phyloP scores from a whole-genome alignment of 1,140 invertebrate genomes.

The Steinernema feltiae region DNA sequence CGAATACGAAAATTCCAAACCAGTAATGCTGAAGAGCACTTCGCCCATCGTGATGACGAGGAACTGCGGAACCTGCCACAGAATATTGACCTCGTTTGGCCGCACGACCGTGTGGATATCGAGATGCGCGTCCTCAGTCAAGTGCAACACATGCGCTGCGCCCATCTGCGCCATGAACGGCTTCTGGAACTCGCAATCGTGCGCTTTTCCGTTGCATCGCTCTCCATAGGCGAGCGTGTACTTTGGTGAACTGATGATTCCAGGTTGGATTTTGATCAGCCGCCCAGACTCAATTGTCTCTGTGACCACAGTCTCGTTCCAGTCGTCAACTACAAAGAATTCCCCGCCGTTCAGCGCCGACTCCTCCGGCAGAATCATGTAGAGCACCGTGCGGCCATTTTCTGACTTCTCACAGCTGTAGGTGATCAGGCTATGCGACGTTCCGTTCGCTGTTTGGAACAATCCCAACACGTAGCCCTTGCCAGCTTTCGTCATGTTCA shows the following conservation, averaged over 20 bases:
- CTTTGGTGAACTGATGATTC: slow-evolving; percentile 44
- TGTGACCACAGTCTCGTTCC: slow-evolving; percentile 19
- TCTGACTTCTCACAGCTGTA: slow-evolving; percentile 50
- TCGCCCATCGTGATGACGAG: slow-evolving; percentile 46
- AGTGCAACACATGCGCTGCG: slow-evolving; percentile 42
- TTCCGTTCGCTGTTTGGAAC: slow-evolving; percentile 20
- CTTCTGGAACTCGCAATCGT: slow-evolving; percentile 9
- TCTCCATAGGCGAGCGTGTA: slow-evolving; percentile 48
- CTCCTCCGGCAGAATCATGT: slow-evolving; percentile 37
- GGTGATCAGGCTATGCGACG: slow-evolving; percentile 31
- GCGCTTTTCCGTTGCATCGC: slow-evolving; percentile 18
- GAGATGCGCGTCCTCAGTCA: slow-evolving; percentile 5
- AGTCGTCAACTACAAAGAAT: slow-evolving; percentile 39
- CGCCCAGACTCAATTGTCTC: slow-evolving; percentile 35
- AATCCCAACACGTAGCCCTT: slow-evolving; percentile 38
- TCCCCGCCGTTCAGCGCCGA: slow-evolving; percentile 29
- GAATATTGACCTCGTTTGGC: slow-evolving; percentile 45
- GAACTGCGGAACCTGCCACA: slow-evolving; percentile 56
- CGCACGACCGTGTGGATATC: slow-evolving; percentile 32
- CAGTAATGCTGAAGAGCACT: slow-evolving; percentile 51
- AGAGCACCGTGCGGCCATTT: slow-evolving; percentile 50
- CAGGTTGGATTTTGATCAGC: slow-evolving; percentile 44
- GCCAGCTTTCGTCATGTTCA: slow-evolving; percentile 21
- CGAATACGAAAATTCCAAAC: slow-evolving; percentile 55
- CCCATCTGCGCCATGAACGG: slow-evolving; percentile 44